A percentile compares a stretch with the other conserved stretches of the same genome.
Conservation (phyloP, 2,113 vertebrate species). For the Limnothrissa miodon region DNA sequence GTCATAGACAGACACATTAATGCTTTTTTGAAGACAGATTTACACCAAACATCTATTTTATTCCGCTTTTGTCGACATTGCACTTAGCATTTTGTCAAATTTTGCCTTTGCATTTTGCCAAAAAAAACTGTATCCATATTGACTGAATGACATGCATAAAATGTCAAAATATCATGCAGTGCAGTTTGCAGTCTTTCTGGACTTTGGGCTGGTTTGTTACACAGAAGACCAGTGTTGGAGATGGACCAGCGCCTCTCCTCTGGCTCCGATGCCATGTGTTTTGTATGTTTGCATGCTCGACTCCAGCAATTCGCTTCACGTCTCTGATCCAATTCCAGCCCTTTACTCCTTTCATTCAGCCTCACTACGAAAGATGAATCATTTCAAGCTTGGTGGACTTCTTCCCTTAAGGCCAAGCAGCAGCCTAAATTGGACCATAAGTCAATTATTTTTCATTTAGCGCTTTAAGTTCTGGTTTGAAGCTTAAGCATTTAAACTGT, state of each 20-base stretch:
- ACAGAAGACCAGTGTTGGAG: background rate
- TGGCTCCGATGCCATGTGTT: background rate
- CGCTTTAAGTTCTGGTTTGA: background rate
- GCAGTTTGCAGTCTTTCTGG: background rate
- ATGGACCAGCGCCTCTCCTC: background rate
- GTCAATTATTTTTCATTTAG: background rate
- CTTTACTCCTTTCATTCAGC: background rate
- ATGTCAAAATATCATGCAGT: too few relatives aligned
- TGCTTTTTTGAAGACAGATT: too few relatives aligned
- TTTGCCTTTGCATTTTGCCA: too few relatives aligned
- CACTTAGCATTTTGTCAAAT: too few relatives aligned
- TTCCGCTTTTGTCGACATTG: too few relatives aligned
- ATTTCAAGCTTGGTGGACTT: background rate
- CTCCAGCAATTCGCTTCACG: background rate
- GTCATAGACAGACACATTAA: too few relatives aligned
- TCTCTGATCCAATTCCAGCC: background rate
- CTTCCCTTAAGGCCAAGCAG: background rate
- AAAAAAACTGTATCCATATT: background rate
- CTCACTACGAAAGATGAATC: background rate
- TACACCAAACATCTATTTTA: too few relatives aligned
- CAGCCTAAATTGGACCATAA: background rate
- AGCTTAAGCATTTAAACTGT: background rate
- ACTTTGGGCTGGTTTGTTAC: background rate
- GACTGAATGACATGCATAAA: background rate
- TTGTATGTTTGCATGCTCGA: background rate